A percentile compares a stretch with the other conserved stretches of the same genome.
Conservation (phyloP, 2,797 vertebrate genomes). For the Gymnopithys bicolor region DNA sequence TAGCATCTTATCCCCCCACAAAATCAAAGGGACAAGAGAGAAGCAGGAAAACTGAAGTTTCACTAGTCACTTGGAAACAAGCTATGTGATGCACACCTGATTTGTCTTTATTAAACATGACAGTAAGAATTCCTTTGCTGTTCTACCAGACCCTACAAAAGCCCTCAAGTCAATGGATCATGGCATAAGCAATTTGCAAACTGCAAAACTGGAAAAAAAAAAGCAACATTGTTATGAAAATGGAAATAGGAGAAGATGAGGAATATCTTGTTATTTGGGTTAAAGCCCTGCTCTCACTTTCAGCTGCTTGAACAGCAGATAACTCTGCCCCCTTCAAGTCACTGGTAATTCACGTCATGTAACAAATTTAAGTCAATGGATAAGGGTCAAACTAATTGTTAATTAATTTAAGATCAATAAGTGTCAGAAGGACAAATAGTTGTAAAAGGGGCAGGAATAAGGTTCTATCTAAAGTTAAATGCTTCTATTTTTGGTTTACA, state of each 20-base stretch:
- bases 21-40: neutral
- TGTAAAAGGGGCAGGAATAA: neutral
- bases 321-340: neutral
- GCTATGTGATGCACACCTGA: neutral
- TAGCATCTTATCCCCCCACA: neutral
- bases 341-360: neutral
- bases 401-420: neutral
- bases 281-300: slow-evolving; percentile 5
- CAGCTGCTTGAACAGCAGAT: neutral
- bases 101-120: neutral
- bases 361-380: neutral
- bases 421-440: neutral
- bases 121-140: slow-evolving; percentile 9
- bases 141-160: neutral
- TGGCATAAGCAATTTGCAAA: slow-evolving; percentile 57
- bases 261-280: slow-evolving; percentile 22
- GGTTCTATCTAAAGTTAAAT: neutral
- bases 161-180: slow-evolving; percentile 26
- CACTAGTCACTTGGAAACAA: neutral
- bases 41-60: neutral
- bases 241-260: slow-evolving; percentile 23
- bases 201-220: slow-evolving; percentile 28
- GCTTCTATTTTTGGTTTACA: neutral
- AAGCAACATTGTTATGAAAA: slow-evolving; percentile 31
- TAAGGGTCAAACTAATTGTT: neutral